Base-by-base conservation (phyloP, 2,797 vertebrate species). In the Australoheros facetus region DNA sequence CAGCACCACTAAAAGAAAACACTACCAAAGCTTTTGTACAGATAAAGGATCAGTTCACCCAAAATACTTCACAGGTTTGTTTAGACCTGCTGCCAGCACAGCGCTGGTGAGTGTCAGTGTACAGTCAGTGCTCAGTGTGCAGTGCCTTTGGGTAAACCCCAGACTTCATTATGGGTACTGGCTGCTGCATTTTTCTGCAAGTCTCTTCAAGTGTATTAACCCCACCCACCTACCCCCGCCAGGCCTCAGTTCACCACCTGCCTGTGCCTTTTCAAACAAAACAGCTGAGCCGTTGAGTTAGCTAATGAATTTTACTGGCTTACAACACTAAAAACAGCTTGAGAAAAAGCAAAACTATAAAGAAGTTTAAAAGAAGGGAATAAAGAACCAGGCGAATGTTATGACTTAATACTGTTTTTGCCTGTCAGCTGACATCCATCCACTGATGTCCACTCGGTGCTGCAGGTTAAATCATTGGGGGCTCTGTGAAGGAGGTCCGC, bases 31-130 rank as follows among this genome's bases (percentile, higher is more conserved):
- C 23, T 82, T 62, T 60, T 39, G 51, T 39, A 60, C 1, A 9
- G 39, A 2, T 30, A 55, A 87, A 80, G 60, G 64, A 66, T 19
- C 64, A 73, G 42, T 78, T 75, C 56, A 81, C 39, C 71, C 71
- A 77, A 82, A 85, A 26, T 48, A 21, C 4, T 48, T 12, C 16
- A 54, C 4, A 56, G 14, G 4, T 32, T 72, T 37, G 42, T 69
- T 51, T 42, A 32, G 23, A 42, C 30, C 28, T 32, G 28, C 56
- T 30, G 56, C 32, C 45, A 48, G 8, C 51, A 10, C n/a, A 21
- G 19, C 19, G 13, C 10, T 6, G 17, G 5, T 17, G 17, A 51
- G 48, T 37, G 17, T 19, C 16, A 51, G 48, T 19, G 16, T 48
- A 17, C 16, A 19, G 16, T 7, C 48, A 51, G 48, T 51, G 30